Base-by-base conservation (phyloP, 2,797 vertebrate genomes). In the Vultur gryphus region DNA sequence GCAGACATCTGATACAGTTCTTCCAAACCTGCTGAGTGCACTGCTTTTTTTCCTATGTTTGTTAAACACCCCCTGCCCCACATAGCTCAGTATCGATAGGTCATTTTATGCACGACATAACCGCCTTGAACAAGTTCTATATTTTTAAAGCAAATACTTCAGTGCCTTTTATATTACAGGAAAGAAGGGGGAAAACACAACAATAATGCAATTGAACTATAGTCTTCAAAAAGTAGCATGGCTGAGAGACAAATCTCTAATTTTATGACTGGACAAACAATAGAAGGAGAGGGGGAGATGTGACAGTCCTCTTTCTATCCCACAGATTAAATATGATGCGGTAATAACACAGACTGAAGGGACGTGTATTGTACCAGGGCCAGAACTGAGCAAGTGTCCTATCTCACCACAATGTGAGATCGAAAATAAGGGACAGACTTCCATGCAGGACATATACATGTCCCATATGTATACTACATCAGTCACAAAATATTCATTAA, bases 221-320 rank as follows among this genome's bases (percentile, higher is more conserved):
- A 87, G 73, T 97, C 94, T 97, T 96, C 95, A 91, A 94, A 96
- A 95, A 83, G 66, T 86, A 97, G 66, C 84, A 72, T 65, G 86
- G 84, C 73, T 97, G 89, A 95, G 90, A 92, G 46, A 75, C 46
- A 92, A 84, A 73, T 81, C 25, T 76, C 69, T 87, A 16, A 90
- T 96, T 94, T 97, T 95, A 84, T 80, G 79, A 91, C 76, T 73
- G 71, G 77, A 52, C 65, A 87, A 44, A 51, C 41, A 72, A 35
- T 54, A 76, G 55, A 76, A 87, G 16, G 51, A 76, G 29, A 62
- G 7, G 8, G 19, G 44, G 6, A 83, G 13, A 57, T 57, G 37
- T 69, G 35, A 41, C 35, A 83, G 65, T 37, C 52, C 23, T 0
- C 0, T 83, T 91, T 95, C 61, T 54, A 69, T 51, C 57, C 43